A percentile compares a stretch with the other conserved stretches of the same genome.
These are phyloP conservation scores for Mycogona germanica DNA, from an alignment of 2,888 invertebrate genomes.

Conservation along the genomic window DNA sequence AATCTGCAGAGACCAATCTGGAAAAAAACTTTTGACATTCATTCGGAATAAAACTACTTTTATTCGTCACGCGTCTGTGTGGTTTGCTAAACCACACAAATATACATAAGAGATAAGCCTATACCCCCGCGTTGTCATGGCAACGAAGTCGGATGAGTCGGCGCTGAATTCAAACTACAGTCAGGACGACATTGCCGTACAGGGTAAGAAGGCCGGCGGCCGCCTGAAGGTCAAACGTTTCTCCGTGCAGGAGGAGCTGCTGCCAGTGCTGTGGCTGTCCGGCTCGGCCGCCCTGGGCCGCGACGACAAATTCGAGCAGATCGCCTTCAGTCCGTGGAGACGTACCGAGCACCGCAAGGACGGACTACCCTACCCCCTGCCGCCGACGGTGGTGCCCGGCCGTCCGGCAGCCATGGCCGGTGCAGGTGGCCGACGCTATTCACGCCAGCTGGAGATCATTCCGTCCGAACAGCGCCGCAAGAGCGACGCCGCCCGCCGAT, in stretches of 20 bases:
- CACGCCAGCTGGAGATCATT: conserved; percentile 14
- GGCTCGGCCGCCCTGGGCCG: conserved; percentile 12
- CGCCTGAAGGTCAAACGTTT: conserved; percentile 8
- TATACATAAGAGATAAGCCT: no score
- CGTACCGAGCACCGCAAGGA: background rate
- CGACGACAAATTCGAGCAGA: conserved; percentile 12
- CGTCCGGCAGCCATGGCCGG: background rate
- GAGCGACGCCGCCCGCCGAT: conserved; percentile 12
- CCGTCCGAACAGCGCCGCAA: conserved; percentile 13
- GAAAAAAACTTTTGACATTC: no score
- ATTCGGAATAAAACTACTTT: no score
- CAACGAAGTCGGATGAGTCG: no score
- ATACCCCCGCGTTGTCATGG: no score
- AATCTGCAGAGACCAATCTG: no score
- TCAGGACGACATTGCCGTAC: conserved; percentile 7
- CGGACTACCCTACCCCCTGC: background rate
- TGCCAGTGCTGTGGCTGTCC: conserved; percentile 13
- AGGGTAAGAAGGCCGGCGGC: conserved; percentile 6
- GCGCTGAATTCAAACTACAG: conserved; percentile 11
- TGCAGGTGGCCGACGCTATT: conserved; percentile 10
- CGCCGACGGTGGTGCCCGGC: no score
- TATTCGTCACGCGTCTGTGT: no score
- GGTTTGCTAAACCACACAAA: no score
- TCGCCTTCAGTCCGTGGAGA: conserved; percentile 13
- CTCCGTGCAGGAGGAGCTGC: conserved; percentile 12